Base-by-base conservation (phyloP, 2,797 vertebrate genomes). In the Ptychadena robeensis region DNA sequence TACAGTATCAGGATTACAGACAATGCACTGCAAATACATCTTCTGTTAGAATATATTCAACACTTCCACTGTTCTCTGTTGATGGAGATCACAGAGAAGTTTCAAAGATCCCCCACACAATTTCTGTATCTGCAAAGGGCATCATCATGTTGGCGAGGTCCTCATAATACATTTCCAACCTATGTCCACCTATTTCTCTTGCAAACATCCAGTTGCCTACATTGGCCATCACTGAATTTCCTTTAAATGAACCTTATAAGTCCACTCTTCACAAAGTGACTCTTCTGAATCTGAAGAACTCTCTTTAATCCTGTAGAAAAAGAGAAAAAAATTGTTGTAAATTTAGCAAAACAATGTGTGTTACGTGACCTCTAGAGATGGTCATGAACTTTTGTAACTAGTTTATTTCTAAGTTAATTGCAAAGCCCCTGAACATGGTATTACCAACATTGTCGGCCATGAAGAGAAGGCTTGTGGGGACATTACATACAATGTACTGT, bases 161-260 rank as follows among this genome's bases (percentile, higher is more conserved):
- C 22, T 7, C 18, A 53, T 53, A 7, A 53, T 18, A 18, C 44
- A 2, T 1, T 44, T 53, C 6, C 18, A 53, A 53, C 44, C 44
- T 53, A 5, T 53, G 7, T 12, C 15, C 40, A 44, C 11, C 40
- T 15, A 22, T 40, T 18, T 18, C 15, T 5, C 18, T n/a, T 8
- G 4, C 18, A 53, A 7, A 53, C 44, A 53, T 53, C 44, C 44
- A 53, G 22, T 38, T 25, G 3, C 7, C 32, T 68, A 15, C 32
- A 22, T 79, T 69, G 11, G 34, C 28, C 28, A 35, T 35, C 37
- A 79, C 12, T 34, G 59, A 22, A 71, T n/a, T 40, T 80, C 67
- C 4, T 71, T 38, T 30, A 70, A 61, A 63, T 61, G 9, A 10
- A 61, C 27, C 2, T 31, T 61, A 30, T 25, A 10, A 31, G 37